Base-by-base conservation (phyloP, 2,888 invertebrate species). In the Cabera pusaria region DNA sequence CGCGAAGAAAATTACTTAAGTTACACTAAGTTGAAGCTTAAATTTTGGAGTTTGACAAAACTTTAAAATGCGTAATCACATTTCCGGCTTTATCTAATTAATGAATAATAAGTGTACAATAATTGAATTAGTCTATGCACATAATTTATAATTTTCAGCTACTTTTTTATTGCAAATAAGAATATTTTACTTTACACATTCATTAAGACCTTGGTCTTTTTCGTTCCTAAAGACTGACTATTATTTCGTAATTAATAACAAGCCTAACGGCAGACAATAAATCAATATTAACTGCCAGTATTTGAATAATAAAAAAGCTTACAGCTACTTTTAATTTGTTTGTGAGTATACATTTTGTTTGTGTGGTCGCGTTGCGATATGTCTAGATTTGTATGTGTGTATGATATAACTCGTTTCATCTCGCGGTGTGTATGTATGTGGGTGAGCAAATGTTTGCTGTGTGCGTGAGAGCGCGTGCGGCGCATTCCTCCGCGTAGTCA, bases 401-500 rank as follows among this genome's bases (percentile, higher is more conserved):
- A 56, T 64, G 56, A 61, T 68, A 72, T 70, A 77, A 78, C 83
- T 77, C 64, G 83, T 83, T 82, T 72, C 53, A 52, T 53, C 49
- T 46, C 49, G 46, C 32, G 20, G 50, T 55, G 49, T 59, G 59
- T 52, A 55, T 58, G 58, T 52, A 55, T 58, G 58, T 60, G 63
- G 54, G 62, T 56, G 64, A 71, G 71, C 64, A 44, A 53, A 56
- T 60, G 60, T 50, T 50, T 50, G 47, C 35, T 47, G 47, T 44
- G 57, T 62, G 53, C 49, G 51, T 48, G 50, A 47, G 52, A 48
- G 48, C 82, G 83, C 83, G 84, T 81, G 83, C 83, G 80, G 66
- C 72, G 64, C 84, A 84, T 84, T 84, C 84, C 83, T 59, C 18
- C 60, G 79, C 79, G 82, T 77, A 77, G 68, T 73, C 81, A 84